These are phyloP conservation scores for Sminthurinus aureus DNA, from an alignment of 2,888 invertebrate genomes.

Conservation along the genomic window DNA sequence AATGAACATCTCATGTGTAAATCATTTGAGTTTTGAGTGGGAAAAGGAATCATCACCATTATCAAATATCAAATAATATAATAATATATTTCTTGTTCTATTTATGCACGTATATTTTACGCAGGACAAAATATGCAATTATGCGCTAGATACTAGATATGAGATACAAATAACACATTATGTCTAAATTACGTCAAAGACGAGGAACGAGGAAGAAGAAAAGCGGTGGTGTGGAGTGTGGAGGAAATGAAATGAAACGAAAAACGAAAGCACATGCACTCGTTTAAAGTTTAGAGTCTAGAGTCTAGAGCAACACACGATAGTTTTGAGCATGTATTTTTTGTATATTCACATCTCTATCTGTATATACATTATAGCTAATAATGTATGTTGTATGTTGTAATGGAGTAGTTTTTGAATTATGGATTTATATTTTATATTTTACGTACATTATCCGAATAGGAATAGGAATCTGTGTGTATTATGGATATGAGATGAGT, in stretches of 20 bases:
- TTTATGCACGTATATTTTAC: too few species aligned
- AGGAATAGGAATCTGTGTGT: too few species aligned
- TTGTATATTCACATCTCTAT: too few species aligned
- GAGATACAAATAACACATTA: too few species aligned
- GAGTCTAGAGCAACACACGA: too few species aligned
- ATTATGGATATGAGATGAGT: neutral
- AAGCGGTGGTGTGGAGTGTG: slow-evolving; percentile 24
- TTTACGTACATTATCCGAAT: slow-evolving; percentile 13
- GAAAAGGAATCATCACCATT: neutral
- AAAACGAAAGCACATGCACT: neutral
- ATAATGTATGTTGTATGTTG: too few species aligned
- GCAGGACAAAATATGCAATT: too few species aligned
- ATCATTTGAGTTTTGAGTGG: neutral
- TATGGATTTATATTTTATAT: slow-evolving; percentile 37
- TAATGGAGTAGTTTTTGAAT: slow-evolving; percentile 41
- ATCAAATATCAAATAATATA: too few species aligned
- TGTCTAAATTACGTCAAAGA: too few species aligned
- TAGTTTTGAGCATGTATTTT: too few species aligned
- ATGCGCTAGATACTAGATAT: neutral
- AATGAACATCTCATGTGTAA: neutral
- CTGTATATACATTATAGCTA: too few species aligned
- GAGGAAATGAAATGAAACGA: slow-evolving; percentile 41
- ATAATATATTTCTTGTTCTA: too few species aligned
- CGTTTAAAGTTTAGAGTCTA: slow-evolving; percentile 31
- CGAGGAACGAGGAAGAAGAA: neutral